Evolutionary conservation across 2,113 vertebrate genomes (phyloP).

Genomic region (Marmota monax): DNA sequence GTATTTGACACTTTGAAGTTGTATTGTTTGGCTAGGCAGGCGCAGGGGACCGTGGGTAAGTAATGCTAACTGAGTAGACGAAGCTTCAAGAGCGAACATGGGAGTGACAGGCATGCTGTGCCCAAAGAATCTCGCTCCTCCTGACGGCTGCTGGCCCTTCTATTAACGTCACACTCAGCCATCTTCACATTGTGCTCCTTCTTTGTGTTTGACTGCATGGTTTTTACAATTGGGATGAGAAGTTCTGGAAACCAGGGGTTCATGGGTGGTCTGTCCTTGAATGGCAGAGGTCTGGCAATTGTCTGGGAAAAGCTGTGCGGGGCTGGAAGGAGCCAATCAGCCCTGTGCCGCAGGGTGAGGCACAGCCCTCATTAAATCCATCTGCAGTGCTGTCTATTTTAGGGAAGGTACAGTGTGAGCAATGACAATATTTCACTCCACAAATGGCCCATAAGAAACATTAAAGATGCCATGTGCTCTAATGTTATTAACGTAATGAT

Average conservation of each 20-base stretch:
- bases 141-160: background rate
- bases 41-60: background rate
- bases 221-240: background rate
- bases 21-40: background rate
- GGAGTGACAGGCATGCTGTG: background rate
- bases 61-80: background rate
- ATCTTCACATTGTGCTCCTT: background rate
- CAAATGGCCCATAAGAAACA: conserved; percentile 78
- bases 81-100: background rate
- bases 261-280: background rate
- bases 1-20: background rate
- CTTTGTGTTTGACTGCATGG: background rate
- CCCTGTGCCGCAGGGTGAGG: background rate
- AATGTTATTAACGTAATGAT: conserved; percentile 79
- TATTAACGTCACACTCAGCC: background rate
- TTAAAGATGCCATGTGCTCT: conserved; percentile 76
- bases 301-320: background rate
- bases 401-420: conserved; percentile 46
- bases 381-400: background rate
- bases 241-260: background rate
- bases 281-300: background rate
- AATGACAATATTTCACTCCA: conserved; percentile 76
- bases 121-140: background rate
- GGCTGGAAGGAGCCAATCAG: background rate
- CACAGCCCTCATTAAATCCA: background rate